Conservation (phyloP, 2,888 invertebrate species). For the Thymelicus sylvestris region DNA sequence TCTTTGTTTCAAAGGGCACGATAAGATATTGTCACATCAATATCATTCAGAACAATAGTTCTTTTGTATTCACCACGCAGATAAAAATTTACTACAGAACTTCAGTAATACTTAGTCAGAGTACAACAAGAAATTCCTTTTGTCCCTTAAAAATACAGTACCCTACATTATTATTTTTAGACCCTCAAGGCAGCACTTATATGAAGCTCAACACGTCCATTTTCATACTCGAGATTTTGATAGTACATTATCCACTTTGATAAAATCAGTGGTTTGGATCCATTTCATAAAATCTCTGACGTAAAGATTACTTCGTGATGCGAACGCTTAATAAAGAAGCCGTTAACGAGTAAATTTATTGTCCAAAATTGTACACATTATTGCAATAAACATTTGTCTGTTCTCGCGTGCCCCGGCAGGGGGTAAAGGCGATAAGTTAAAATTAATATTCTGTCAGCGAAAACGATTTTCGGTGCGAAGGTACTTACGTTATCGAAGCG, state of each 20-base stretch:
- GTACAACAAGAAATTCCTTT: too few species aligned
- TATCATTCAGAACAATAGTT: too few species aligned
- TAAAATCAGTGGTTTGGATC: constrained; percentile 12
- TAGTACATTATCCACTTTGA: not conserved
- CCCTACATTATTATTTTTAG: not conserved
- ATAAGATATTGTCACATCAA: too few species aligned
- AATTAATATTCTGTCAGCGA: constrained; percentile 80
- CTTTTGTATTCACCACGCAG: too few species aligned
- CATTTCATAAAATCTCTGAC: constrained; percentile 16
- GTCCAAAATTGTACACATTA: constrained; percentile 66
- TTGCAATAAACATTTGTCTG: constrained; percentile 63
- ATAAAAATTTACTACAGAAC: too few species aligned
- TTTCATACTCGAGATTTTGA: not conserved
- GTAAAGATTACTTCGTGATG: constrained; percentile 46
- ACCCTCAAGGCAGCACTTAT: not conserved
- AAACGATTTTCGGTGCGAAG: constrained; percentile 65
- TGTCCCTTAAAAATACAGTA: not conserved
- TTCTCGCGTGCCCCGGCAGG: constrained; percentile 65
- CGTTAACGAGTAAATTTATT: constrained; percentile 67
- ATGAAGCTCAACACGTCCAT: constrained; percentile 6
- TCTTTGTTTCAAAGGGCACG: too few species aligned
- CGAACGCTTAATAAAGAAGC: constrained; percentile 63
- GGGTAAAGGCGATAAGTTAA: constrained; percentile 65
- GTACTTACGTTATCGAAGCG: constrained; percentile 69
- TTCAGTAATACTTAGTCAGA: too few species aligned